Evolutionary conservation across 2,888 invertebrate genomes (phyloP).

Genomic region (Petrolisthes manimaculis): DNA sequence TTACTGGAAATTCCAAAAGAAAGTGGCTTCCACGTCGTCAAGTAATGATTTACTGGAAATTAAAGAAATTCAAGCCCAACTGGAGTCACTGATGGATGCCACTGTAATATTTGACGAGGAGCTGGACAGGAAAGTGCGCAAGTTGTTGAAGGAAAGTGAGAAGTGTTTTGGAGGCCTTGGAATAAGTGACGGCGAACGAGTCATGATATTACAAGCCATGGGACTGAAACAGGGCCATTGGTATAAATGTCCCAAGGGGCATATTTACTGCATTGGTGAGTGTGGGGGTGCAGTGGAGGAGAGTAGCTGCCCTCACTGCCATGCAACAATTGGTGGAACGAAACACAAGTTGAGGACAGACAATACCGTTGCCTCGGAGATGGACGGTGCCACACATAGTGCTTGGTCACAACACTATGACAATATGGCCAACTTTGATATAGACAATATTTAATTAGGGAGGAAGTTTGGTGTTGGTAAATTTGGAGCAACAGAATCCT

Average conservation of each 20-base stretch:
- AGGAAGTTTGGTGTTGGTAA: no score
- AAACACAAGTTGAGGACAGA: slow-evolving; percentile 72
- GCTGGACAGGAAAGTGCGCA: slow-evolving; percentile 38
- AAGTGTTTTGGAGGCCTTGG: slow-evolving; percentile 60
- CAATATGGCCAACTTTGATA: no score
- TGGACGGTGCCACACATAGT: slow-evolving; percentile 69
- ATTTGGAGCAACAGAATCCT: no score
- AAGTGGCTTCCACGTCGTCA: neutral
- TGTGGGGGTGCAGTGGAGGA: slow-evolving; percentile 78
- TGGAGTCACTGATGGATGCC: slow-evolving; percentile 44
- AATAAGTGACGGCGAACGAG: slow-evolving; percentile 72
- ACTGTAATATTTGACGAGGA: slow-evolving; percentile 31
- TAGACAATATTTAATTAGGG: no score
- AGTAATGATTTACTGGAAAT: neutral
- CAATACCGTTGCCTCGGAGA: slow-evolving; percentile 72
- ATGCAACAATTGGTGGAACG: slow-evolving; percentile 73
- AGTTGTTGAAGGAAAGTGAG: slow-evolving; percentile 45
- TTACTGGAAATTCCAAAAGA: slow-evolving; percentile 39
- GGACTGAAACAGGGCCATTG: slow-evolving; percentile 76
- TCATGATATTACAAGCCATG: slow-evolving; percentile 75
- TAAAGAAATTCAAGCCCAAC: slow-evolving; percentile 1
- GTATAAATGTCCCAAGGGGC: slow-evolving; percentile 81
- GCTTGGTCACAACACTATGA: slow-evolving; percentile 53
- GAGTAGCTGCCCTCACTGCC: slow-evolving; percentile 75
- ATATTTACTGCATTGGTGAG: slow-evolving; percentile 77